Conservation (phyloP, 2,888 invertebrate genomes). For the Diaprepes abbreviatus region DNA sequence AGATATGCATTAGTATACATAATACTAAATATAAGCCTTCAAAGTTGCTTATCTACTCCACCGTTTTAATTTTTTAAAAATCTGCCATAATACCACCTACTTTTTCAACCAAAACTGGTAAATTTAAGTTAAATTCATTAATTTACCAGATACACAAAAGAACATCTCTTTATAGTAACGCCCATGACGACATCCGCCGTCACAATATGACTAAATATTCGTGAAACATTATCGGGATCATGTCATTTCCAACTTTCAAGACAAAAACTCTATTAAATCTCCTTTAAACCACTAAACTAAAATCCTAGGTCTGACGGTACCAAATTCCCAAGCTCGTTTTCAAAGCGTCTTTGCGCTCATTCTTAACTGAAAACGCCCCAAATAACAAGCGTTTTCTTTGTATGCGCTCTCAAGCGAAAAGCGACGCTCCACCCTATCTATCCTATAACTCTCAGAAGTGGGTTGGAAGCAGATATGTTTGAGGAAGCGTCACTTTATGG, state of each 20-base stretch:
- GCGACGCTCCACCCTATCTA: slow-evolving; percentile 36
- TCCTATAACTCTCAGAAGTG: slow-evolving; percentile 35
- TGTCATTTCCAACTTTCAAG: neutral
- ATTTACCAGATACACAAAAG: too few species aligned
- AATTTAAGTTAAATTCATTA: too few species aligned
- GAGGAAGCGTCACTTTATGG: slow-evolving; percentile 40
- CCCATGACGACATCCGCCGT: too few species aligned
- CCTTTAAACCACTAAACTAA: neutral
- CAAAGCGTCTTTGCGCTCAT: slow-evolving; percentile 25
- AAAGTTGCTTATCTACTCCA: too few species aligned
- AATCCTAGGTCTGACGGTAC: slow-evolving; percentile 6
- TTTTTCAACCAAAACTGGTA: too few species aligned
- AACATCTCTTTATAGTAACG: too few species aligned
- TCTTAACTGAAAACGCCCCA: slow-evolving; percentile 30
- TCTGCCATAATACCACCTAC: too few species aligned
- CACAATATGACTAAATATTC: too few species aligned
- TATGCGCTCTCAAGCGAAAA: slow-evolving; percentile 25
- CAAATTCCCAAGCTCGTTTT: slow-evolving; percentile 24
- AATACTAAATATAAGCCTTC: too few species aligned
- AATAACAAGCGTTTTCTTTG: slow-evolving; percentile 33
- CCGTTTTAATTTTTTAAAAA: too few species aligned
- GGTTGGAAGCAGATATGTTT: slow-evolving; percentile 29
- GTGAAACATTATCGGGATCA: too few species aligned
- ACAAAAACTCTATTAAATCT: neutral
- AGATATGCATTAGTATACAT: too few species aligned